phyloP scores from a whole-genome alignment of 2,888 invertebrate genomes.

The Adelphocoris suturalis region DNA sequence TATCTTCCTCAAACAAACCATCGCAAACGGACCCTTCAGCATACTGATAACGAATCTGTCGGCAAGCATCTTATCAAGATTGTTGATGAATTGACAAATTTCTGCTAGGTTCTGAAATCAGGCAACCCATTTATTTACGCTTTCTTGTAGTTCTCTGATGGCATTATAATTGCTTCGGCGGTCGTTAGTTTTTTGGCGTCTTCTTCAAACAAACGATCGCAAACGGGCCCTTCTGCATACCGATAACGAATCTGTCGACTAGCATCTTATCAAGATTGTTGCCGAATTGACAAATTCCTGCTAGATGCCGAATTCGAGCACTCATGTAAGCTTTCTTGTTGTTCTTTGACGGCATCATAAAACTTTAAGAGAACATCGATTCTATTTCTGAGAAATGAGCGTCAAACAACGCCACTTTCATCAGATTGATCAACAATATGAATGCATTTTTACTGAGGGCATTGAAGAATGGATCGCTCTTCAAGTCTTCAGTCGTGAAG shows the following conservation, averaged over 20 bases:
- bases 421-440: constrained; percentile 40
- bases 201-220: too few relatives aligned
- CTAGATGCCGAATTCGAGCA: too few relatives aligned
- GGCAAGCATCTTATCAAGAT: constrained; percentile 57
- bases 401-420: constrained; percentile 34
- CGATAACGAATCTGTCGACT: too few relatives aligned
- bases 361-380: constrained; percentile 52
- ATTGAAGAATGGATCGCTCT: constrained; percentile 30
- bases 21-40: constrained; percentile 44
- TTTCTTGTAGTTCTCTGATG: constrained; percentile 50
- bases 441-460: constrained; percentile 3
- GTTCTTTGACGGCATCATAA: too few relatives aligned
- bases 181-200: too few relatives aligned
- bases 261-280: too few relatives aligned
- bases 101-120: constrained; percentile 24
- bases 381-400: constrained; percentile 57
- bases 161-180: too few relatives aligned
- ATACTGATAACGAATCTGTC: constrained; percentile 66
- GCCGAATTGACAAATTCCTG: too few relatives aligned
- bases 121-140: constrained; percentile 57
- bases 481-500: constrained; percentile 42
- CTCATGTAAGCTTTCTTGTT: too few relatives aligned
- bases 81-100: constrained; percentile 24
- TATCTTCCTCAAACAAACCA: constrained; percentile 63
- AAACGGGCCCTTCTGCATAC: too few relatives aligned